A percentile compares a stretch with the other conserved stretches of the same genome.
phyloP scores from a whole-genome alignment of 2,797 vertebrate genomes.

The Sphenopsis melanotis region DNA sequence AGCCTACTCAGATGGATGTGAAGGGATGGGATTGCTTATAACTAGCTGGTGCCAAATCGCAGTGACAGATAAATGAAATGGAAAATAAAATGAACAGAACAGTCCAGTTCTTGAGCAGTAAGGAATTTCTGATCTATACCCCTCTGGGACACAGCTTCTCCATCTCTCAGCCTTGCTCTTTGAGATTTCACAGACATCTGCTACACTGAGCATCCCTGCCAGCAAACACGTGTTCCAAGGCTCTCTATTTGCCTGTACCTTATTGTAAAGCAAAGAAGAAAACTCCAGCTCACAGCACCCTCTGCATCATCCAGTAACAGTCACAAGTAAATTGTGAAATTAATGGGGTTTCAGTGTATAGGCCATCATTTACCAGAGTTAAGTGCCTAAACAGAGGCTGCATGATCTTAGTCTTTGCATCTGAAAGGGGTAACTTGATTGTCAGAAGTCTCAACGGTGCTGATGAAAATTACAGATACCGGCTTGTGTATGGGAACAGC shows the following conservation, averaged over 20 bases:
- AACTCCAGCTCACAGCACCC: not conserved
- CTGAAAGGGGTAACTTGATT: not conserved
- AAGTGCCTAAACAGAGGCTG: not conserved
- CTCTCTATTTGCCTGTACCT: not conserved
- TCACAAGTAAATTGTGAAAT: not conserved
- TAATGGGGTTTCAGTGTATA: not conserved
- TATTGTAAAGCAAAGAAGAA: not conserved
- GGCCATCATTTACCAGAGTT: not conserved
- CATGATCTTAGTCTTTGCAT: not conserved
- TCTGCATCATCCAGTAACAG: not conserved
- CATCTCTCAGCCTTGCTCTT: not conserved
- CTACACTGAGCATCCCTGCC: not conserved
- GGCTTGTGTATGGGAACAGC: not conserved
- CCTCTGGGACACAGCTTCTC: not conserved
- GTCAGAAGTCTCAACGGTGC: not conserved
- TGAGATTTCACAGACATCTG: not conserved
- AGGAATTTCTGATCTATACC: not conserved
- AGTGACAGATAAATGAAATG: not conserved
- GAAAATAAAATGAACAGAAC: not conserved
- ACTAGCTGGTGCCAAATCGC: not conserved
- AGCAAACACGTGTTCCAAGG: not conserved
- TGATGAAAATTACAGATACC: constrained; percentile 3
- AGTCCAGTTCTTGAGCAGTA: not conserved
- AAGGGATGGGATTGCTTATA: not conserved
- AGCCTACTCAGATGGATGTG: not conserved